Conservation (phyloP, 2,888 invertebrate species). For the Archips crataeganus region DNA sequence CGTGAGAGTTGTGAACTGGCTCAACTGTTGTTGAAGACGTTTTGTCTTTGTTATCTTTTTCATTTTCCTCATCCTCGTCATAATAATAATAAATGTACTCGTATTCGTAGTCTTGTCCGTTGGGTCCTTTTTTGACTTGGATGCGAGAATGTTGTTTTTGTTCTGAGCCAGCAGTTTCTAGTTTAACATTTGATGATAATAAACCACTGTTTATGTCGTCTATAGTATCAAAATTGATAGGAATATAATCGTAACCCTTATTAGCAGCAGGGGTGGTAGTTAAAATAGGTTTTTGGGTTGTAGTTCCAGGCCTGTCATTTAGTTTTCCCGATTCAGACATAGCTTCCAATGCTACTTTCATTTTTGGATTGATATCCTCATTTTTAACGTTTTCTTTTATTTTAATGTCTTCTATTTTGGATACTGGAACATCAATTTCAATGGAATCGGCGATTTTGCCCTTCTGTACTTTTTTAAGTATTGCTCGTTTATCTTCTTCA, state of each 20-base stretch:
- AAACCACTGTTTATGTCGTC: constrained; percentile 80
- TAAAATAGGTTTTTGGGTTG: constrained; percentile 84
- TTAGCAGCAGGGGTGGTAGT: constrained; percentile 80
- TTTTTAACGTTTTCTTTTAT: constrained; percentile 82
- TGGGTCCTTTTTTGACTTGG: constrained; percentile 95
- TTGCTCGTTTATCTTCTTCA: constrained; percentile 77
- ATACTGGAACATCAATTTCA: constrained; percentile 79
- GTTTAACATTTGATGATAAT: constrained; percentile 80
- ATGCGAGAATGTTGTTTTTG: constrained; percentile 90
- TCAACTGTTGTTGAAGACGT: constrained; percentile 60
- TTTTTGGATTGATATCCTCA: constrained; percentile 74
- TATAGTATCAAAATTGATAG: constrained; percentile 81
- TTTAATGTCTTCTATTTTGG: constrained; percentile 80
- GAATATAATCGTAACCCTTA: constrained; percentile 75
- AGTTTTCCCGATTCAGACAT: constrained; percentile 82
- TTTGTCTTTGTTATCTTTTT: constrained; percentile 68
- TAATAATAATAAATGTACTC: constrained; percentile 97
- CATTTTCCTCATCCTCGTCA: constrained; percentile 90
- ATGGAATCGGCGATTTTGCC: constrained; percentile 74
- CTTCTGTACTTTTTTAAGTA: constrained; percentile 71
- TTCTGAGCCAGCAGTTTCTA: constrained; percentile 88
- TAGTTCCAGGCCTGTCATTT: constrained; percentile 70
- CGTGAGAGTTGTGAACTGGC: constrained; percentile 84
- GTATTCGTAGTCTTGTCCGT: constrained; percentile 96
- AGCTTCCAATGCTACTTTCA: constrained; percentile 77